Conservation (phyloP, 2,113 vertebrate species). For the Rhea americana region DNA sequence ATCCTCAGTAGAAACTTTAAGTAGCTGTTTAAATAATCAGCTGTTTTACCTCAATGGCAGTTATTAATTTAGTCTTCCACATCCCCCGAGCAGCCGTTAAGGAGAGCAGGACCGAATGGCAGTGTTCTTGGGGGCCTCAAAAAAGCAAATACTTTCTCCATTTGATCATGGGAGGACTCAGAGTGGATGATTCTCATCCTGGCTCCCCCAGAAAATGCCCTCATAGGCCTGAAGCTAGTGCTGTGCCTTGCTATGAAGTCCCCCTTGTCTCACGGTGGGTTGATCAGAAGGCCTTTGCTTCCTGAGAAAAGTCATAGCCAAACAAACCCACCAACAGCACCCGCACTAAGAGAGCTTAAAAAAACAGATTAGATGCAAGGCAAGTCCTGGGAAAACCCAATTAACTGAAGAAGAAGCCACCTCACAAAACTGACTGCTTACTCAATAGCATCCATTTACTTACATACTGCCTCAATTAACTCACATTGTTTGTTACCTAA, state of each 20-base stretch:
- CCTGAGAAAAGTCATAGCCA: too few relatives aligned
- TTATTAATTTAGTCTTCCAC: background rate
- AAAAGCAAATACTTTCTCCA: background rate
- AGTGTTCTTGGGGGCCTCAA: background rate
- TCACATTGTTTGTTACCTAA: background rate
- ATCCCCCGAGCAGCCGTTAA: background rate
- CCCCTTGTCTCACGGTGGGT: background rate
- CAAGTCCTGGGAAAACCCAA: background rate
- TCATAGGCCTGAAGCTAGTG: background rate
- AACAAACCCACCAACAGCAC: too few relatives aligned
- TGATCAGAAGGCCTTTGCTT: too few relatives aligned
- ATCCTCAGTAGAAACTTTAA: background rate
- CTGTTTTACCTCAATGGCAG: background rate
- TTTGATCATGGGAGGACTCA: background rate
- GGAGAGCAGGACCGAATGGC: background rate
- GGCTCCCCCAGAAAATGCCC: background rate
- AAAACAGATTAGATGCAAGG: background rate
- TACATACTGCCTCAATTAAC: background rate
- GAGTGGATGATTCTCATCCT: background rate
- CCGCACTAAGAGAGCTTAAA: background rate
- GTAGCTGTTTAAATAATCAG: background rate
- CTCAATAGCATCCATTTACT: background rate
- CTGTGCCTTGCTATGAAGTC: background rate
- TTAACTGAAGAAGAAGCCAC: background rate
- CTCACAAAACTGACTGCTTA: background rate